Percentiles rank a stretch among this genome's conserved stretches.
Evolutionary conservation across 2,797 vertebrate species (phyloP).

Genomic region (Melanotaenia nigrans): DNA sequence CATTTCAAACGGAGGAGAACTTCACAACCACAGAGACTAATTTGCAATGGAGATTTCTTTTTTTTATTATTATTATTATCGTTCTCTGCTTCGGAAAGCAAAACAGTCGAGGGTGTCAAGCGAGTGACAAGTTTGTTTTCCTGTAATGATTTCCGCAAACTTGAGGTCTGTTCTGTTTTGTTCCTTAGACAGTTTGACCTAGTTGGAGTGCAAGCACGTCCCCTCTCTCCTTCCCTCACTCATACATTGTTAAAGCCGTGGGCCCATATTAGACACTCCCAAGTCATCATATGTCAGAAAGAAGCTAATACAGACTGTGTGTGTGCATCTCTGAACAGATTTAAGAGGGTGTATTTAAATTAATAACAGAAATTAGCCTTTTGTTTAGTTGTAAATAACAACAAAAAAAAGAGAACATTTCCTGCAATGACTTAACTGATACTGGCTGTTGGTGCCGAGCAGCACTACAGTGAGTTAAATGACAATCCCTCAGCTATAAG

Average conservation of each 20-base stretch:
- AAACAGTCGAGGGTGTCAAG: constrained; percentile 84
- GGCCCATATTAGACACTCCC: constrained; percentile 75
- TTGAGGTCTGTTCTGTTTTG: constrained; percentile 86
- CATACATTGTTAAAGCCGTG: constrained; percentile 81
- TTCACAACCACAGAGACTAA: constrained; percentile 93
- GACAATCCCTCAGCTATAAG: constrained; percentile 57
- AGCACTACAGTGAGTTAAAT: constrained; percentile 31
- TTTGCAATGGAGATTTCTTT: constrained; percentile 88
- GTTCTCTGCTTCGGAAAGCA: constrained; percentile 82
- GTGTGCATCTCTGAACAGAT: constrained; percentile 28
- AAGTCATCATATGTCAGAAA: constrained; percentile 76
- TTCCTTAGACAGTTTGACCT: constrained; percentile 87
- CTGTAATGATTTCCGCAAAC: constrained; percentile 87
- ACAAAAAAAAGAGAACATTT: constrained; percentile 32
- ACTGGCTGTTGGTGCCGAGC: constrained; percentile 12
- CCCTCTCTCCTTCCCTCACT: constrained; percentile 77
- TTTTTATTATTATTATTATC: constrained; percentile 70
- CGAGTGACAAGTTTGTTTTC: constrained; percentile 88
- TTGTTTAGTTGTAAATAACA: constrained; percentile 29
- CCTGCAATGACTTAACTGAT: constrained; percentile 34
- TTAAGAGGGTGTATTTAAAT: constrained; percentile 44
- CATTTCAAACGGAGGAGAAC: constrained; percentile 92
- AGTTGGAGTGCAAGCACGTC: constrained; percentile 82
- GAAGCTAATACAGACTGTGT: constrained; percentile 66
- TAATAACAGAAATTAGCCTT: background rate